Conservation (phyloP, 2,113 vertebrate species). For the Calyptomena viridis region DNA sequence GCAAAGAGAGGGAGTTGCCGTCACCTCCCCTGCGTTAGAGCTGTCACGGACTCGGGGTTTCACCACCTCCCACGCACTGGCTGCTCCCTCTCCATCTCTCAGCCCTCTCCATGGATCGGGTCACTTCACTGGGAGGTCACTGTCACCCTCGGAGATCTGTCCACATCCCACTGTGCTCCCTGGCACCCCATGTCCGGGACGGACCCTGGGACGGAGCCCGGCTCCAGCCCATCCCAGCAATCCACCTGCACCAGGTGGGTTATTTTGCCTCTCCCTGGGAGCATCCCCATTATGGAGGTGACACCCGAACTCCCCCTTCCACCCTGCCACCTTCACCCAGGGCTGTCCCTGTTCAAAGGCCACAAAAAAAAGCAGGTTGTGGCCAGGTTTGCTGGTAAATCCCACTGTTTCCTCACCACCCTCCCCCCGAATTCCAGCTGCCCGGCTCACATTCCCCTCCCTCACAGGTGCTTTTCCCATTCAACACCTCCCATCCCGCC, state of each 20-base stretch:
- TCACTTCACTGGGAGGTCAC: background rate
- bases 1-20: background rate
- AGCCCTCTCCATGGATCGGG: background rate
- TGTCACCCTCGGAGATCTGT: background rate
- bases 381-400: background rate
- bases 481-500: background rate
- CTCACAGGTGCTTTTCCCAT: background rate
- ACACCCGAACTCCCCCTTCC: background rate
- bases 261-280: background rate
- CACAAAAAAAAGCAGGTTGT: background rate
- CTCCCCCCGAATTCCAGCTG: background rate
- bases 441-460: background rate
- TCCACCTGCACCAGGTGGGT: rapidly evolving
- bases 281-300: background rate
- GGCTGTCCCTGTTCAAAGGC: background rate
- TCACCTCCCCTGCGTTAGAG: rapidly evolving
- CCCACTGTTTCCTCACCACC: background rate
- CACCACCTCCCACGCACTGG: background rate
- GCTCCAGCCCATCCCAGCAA: background rate
- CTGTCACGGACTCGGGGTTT: background rate
- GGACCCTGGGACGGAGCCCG: background rate
- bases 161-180: background rate
- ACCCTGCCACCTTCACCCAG: background rate
- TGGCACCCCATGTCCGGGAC: too few species aligned
- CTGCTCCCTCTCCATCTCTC: background rate